Evolutionary conservation across 2,888 invertebrate genomes (phyloP).

Genomic region (Flexamia atlantica): DNA sequence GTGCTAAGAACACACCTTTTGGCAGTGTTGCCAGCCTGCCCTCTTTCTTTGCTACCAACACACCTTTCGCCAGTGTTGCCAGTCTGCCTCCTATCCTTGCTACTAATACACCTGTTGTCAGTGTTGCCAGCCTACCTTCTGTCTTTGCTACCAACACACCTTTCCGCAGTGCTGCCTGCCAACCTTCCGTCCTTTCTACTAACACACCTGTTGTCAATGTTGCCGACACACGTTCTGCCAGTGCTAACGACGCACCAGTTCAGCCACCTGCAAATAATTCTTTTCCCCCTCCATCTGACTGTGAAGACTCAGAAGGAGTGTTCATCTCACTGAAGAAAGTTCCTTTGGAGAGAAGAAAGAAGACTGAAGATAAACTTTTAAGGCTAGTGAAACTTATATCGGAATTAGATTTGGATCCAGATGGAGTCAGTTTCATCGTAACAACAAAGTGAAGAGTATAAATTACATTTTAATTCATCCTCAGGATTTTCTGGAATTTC

Average conservation of each 20-base stretch:
- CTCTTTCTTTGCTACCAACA: no score
- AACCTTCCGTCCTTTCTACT: neutral
- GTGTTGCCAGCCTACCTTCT: neutral
- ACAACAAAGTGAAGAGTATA: neutral
- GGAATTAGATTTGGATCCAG: neutral
- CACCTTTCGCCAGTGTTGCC: neutral
- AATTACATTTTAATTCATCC: no score
- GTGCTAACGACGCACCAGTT: neutral
- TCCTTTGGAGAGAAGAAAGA: neutral
- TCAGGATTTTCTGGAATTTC: no score
- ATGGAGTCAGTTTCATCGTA: neutral
- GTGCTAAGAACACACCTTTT: no score
- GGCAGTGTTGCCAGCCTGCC: no score
- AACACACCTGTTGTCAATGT: neutral
- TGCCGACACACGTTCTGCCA: neutral
- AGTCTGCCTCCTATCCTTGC: neutral
- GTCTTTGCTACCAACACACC: neutral
- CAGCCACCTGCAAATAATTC: neutral
- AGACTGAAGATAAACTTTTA: slow-evolving; percentile 8
- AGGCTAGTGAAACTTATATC: neutral
- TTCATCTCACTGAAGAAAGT: neutral
- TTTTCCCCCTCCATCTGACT: neutral
- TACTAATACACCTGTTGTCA: neutral
- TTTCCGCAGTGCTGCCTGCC: neutral
- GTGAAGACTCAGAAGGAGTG: neutral